A percentile compares a stretch with the other conserved stretches of the same genome.
phyloP scores from a whole-genome alignment of 2,888 invertebrate genomes.

The Drosophila prolongata region DNA sequence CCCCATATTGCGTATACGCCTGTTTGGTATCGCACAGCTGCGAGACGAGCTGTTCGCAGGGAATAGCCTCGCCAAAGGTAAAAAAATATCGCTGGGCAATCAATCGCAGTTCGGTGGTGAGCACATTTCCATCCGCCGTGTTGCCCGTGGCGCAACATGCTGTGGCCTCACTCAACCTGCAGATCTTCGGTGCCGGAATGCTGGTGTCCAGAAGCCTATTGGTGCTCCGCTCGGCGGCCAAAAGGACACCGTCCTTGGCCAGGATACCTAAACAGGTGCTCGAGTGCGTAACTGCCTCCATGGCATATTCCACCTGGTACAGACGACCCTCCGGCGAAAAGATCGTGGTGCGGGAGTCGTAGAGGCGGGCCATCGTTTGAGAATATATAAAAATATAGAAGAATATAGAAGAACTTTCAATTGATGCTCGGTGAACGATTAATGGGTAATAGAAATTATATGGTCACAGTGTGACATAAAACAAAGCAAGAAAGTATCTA shows the following conservation, averaged over 20 bases:
- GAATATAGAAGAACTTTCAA: neutral
- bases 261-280: conserved; percentile 98
- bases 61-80: conserved; percentile 98
- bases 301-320: conserved; percentile 99
- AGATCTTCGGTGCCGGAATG: conserved; percentile 98
- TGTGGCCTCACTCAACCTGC: conserved; percentile 96
- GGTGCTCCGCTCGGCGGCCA: conserved; percentile 98
- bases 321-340: conserved; percentile 99
- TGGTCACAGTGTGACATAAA: no score
- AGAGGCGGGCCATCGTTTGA: neutral
- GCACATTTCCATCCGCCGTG: conserved; percentile 99
- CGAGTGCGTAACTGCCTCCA: conserved; percentile 99
- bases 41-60: conserved; percentile 98
- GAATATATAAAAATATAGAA: neutral
- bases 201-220: conserved; percentile 99
- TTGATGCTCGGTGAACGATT: no score
- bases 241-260: conserved; percentile 97
- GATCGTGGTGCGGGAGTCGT: conserved; percentile 93
- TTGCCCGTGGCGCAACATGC: conserved; percentile 99
- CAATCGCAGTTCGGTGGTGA: conserved; percentile 96
- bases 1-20: conserved; percentile 99
- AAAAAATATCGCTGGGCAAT: conserved; percentile 97
- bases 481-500: neutral
- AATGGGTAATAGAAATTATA: no score
- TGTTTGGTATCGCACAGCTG: conserved; percentile 99